Conservation (phyloP, 2,113 vertebrate genomes). For the Rattus rattus region DNA sequence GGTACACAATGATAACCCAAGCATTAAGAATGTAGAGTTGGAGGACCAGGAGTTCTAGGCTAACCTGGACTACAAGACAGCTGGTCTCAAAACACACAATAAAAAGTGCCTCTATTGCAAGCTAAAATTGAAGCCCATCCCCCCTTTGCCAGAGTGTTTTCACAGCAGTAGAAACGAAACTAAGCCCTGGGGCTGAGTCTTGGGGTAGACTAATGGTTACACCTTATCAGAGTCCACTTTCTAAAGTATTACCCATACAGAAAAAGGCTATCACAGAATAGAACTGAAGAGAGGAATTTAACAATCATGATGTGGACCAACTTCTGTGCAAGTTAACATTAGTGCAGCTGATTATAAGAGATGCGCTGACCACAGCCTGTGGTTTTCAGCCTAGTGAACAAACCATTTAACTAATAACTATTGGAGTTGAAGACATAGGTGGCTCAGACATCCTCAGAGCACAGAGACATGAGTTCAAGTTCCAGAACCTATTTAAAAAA, state of each 20-base stretch:
- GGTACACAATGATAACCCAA: not conserved
- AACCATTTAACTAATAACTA: not conserved
- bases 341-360: not conserved
- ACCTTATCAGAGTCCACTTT: not conserved
- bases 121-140: not conserved
- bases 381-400: not conserved
- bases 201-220: not conserved
- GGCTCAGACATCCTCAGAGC: not conserved
- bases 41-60: not conserved
- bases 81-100: not conserved
- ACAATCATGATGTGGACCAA: not conserved
- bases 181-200: not conserved
- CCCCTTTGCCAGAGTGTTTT: not conserved
- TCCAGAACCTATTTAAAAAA: not conserved
- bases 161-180: not conserved
- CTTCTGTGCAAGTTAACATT: not conserved
- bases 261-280: slow-evolving; percentile 1
- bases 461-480: not conserved
- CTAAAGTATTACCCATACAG: not conserved
- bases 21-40: not conserved
- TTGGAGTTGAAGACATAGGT: not conserved
- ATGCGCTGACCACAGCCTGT: not conserved
- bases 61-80: not conserved
- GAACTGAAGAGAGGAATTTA: not conserved
- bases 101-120: not conserved